A percentile compares a stretch with the other conserved stretches of the same genome.
phyloP scores from a whole-genome alignment of 2,888 invertebrate genomes.

The Nycteola revayana region DNA sequence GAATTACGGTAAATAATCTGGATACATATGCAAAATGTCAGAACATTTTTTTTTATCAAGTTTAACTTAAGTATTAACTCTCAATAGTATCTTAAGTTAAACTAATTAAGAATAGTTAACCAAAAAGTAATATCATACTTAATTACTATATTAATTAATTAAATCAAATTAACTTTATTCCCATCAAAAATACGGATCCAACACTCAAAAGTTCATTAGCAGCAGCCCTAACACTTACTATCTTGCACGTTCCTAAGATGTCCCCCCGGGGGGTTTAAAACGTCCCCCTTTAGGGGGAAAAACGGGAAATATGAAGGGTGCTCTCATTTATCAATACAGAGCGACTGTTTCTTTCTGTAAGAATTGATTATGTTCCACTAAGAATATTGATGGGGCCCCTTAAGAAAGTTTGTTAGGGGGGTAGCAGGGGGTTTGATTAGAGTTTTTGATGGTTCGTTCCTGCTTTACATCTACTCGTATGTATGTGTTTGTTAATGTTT shows the following conservation, averaged over 20 bases:
- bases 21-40: too few relatives aligned
- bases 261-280: constrained; percentile 47
- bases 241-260: constrained; percentile 80
- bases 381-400: constrained; percentile 73
- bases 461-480: constrained; percentile 25
- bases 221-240: constrained; percentile 76
- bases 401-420: constrained; percentile 55
- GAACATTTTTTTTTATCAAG: too few relatives aligned
- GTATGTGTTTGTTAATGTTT: constrained; percentile 14
- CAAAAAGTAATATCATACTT: constrained; percentile 1
- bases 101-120: too few relatives aligned
- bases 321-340: constrained; percentile 81
- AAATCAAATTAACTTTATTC: too few relatives aligned
- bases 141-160: constrained; percentile 16
- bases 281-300: constrained; percentile 45
- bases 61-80: too few relatives aligned
- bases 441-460: constrained; percentile 62
- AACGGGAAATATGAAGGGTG: constrained; percentile 81
- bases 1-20: too few relatives aligned
- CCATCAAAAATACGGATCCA: too few relatives aligned
- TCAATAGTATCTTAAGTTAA: too few relatives aligned
- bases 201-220: constrained; percentile 81
- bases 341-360: constrained; percentile 79
- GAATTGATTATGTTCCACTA: constrained; percentile 81
- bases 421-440: constrained; percentile 61